Evolutionary conservation across 2,113 vertebrate genomes (phyloP).

Genomic region (Toxostoma redivivum): DNA sequence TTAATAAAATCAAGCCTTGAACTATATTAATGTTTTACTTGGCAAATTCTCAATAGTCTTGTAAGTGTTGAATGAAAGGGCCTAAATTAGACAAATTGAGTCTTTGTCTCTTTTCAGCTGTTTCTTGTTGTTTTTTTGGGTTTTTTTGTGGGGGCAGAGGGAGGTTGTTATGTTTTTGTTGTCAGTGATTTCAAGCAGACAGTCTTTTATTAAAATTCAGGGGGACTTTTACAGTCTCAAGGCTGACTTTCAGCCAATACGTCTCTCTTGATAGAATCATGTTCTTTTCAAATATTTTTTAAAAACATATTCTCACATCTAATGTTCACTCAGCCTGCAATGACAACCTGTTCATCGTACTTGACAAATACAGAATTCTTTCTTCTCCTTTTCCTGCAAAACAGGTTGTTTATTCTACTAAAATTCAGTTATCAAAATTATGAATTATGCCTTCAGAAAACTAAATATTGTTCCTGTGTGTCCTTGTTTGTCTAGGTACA

Average conservation of each 20-base stretch:
- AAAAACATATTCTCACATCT: background rate
- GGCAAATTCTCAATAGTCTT: background rate
- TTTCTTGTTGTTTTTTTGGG: background rate
- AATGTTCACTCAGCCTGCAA: background rate
- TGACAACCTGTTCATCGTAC: background rate
- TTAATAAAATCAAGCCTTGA: background rate
- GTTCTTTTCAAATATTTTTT: background rate
- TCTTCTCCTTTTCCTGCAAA: background rate
- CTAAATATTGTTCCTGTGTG: background rate
- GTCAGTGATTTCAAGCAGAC: background rate
- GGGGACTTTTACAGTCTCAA: background rate
- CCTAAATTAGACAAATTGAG: background rate
- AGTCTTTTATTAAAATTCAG: background rate
- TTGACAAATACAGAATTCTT: background rate
- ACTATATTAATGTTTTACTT: background rate
- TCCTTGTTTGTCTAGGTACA: background rate
- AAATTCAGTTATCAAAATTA: background rate
- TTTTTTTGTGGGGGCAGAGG: fast-evolving
- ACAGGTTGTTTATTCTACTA: background rate
- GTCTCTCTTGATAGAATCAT: background rate
- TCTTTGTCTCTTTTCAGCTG: background rate
- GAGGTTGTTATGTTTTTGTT: background rate
- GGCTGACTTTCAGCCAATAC: background rate
- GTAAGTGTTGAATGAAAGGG: background rate
- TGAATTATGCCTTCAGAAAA: background rate